phyloP scores from a whole-genome alignment of 2,113 vertebrate species.

The Peromyscus maniculatus region DNA sequence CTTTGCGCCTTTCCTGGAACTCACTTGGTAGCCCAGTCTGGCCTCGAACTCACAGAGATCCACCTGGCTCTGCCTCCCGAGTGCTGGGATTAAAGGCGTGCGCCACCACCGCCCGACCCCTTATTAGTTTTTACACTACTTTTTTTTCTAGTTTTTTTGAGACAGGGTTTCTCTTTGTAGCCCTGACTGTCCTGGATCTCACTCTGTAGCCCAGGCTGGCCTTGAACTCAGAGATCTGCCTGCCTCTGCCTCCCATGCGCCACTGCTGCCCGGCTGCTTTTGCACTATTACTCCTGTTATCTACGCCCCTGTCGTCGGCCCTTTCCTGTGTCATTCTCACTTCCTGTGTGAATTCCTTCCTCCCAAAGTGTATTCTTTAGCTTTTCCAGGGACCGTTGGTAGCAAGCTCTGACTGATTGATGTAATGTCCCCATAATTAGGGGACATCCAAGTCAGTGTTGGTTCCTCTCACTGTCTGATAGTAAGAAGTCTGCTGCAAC shows the following conservation, averaged over 20 bases:
- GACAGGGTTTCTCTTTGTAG: too few relatives aligned
- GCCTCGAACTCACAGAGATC: too few relatives aligned
- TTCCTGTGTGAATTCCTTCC: conserved; percentile 11
- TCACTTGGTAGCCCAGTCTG: too few relatives aligned
- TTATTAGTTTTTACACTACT: not conserved
- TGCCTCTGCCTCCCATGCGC: too few relatives aligned
- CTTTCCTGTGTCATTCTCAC: not conserved
- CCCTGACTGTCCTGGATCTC: too few relatives aligned
- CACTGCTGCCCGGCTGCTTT: not conserved
- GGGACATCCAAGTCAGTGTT: conserved; percentile 39
- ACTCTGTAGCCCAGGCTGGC: too few relatives aligned
- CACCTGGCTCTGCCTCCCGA: too few relatives aligned
- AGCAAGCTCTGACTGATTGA: not conserved
- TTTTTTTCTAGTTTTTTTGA: too few relatives aligned
- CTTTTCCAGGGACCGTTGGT: not conserved
- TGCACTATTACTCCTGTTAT: not conserved
- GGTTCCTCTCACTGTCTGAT: conserved; percentile 23
- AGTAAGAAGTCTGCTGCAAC: not conserved
- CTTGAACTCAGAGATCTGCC: too few relatives aligned
- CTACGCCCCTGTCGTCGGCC: not conserved
- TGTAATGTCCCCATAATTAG: conserved; percentile 7
- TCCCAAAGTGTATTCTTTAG: conserved; percentile 30
- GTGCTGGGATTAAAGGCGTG: too few relatives aligned
- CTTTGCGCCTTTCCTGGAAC: too few relatives aligned
- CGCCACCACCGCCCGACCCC: too few relatives aligned